phyloP scores from a whole-genome alignment of 1,140 invertebrate genomes.

The Zaprionus gabonicus region DNA sequence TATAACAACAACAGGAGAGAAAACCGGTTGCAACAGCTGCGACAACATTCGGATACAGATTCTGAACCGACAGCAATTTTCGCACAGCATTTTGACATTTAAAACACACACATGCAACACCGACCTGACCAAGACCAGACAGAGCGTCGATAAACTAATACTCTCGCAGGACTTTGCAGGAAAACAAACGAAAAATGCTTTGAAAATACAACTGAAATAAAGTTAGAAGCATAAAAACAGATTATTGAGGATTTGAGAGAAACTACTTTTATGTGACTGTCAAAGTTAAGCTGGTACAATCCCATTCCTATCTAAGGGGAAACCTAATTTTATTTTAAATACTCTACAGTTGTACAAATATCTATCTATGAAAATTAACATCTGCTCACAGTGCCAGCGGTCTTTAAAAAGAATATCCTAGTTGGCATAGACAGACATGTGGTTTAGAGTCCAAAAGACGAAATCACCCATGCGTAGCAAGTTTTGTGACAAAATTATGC shows the following conservation, averaged over 20 bases:
- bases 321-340: background rate
- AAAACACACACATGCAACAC: conserved; percentile 3
- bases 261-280: background rate
- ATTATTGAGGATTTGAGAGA: background rate
- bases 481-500: conserved; percentile 5
- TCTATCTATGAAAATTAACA: background rate
- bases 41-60: conserved; percentile 48
- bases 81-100: conserved; percentile 12
- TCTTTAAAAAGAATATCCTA: background rate
- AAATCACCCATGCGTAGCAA: conserved; percentile 6
- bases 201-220: background rate
- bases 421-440: background rate
- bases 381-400: background rate
- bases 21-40: conserved; percentile 58
- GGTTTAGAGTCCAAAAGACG: background rate
- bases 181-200: background rate
- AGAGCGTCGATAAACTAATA: background rate
- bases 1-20: conserved; percentile 37
- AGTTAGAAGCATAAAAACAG: background rate
- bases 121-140: background rate
- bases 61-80: conserved; percentile 33
- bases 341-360: background rate
- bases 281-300: background rate
- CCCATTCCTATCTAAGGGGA: background rate
- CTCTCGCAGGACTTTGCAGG: background rate